Evolutionary conservation across 2,888 invertebrate species (phyloP).

Genomic region (Phasia obesa): DNA sequence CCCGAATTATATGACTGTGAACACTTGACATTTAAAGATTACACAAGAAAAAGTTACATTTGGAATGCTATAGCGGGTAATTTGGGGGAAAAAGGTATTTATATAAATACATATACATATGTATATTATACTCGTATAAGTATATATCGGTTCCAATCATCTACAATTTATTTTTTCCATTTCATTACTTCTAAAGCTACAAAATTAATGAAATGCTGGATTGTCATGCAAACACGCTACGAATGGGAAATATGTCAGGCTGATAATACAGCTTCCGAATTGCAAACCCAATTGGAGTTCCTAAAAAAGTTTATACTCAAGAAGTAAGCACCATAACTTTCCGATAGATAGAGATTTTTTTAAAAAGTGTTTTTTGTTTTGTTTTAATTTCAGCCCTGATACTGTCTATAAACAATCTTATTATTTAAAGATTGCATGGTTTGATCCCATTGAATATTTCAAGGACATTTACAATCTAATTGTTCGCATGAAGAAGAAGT

Average conservation of each 20-base stretch:
- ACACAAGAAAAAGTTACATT: conserved; percentile 76
- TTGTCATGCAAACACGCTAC: conserved; percentile 76
- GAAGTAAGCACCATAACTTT: conserved; percentile 70
- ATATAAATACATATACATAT: too few species aligned
- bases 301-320: conserved; percentile 71
- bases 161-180: not conserved
- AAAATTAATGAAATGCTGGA: conserved; percentile 78
- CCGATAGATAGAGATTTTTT: conserved; percentile 10
- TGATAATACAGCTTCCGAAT: conserved; percentile 40
- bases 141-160: not conserved
- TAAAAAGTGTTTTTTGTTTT: not conserved
- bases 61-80: conserved; percentile 78
- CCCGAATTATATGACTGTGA: conserved; percentile 76
- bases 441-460: conserved; percentile 77
- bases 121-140: too few species aligned
- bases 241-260: conserved; percentile 76
- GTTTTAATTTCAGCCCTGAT: conserved; percentile 59
- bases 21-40: conserved; percentile 71
- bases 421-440: conserved; percentile 74
- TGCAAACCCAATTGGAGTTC: conserved; percentile 72
- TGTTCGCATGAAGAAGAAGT: conserved; percentile 70
- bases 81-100: conserved; percentile 75
- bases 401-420: conserved; percentile 75
- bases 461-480: conserved; percentile 74
- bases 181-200: conserved; percentile 73